Percentiles rank a stretch among this genome's conserved stretches.
These are phyloP conservation scores for Andrena trimmerana DNA, from an alignment of 2,888 invertebrate genomes.

Conservation along the genomic window DNA sequence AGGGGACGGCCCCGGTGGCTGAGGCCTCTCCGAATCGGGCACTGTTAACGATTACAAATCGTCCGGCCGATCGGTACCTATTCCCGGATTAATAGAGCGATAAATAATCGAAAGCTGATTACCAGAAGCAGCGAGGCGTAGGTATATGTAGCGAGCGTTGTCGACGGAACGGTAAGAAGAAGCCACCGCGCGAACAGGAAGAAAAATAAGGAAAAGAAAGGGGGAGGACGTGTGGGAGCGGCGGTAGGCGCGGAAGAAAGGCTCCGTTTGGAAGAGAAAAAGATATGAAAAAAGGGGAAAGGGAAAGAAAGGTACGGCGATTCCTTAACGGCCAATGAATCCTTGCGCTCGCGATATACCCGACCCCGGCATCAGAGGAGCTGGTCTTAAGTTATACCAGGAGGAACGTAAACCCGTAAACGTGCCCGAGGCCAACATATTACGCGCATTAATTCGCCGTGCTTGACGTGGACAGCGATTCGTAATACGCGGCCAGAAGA, in stretches of 20 bases:
- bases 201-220: conserved; percentile 36
- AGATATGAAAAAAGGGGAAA: conserved; percentile 4
- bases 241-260: conserved; percentile 8
- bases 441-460: conserved; percentile 82
- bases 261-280: neutral
- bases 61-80: conserved; percentile 80
- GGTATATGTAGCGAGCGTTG: conserved; percentile 50
- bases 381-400: conserved; percentile 79
- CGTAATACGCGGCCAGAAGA: conserved; percentile 77
- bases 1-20: conserved; percentile 41
- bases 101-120: conserved; percentile 84
- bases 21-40: conserved; percentile 61
- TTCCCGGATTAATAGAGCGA: conserved; percentile 82
- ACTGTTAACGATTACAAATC: conserved; percentile 83
- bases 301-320: conserved; percentile 53
- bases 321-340: conserved; percentile 67
- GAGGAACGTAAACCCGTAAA: conserved; percentile 81
- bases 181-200: conserved; percentile 15
- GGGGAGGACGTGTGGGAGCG: neutral
- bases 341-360: conserved; percentile 68
- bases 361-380: conserved; percentile 47
- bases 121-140: conserved; percentile 67
- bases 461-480: conserved; percentile 81
- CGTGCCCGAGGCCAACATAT: conserved; percentile 82
- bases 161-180: conserved; percentile 53